Percentiles rank a stretch among this genome's conserved stretches.
Conservation (phyloP, 2,888 invertebrate species). For the Archaeoteleia sp. region DNA sequence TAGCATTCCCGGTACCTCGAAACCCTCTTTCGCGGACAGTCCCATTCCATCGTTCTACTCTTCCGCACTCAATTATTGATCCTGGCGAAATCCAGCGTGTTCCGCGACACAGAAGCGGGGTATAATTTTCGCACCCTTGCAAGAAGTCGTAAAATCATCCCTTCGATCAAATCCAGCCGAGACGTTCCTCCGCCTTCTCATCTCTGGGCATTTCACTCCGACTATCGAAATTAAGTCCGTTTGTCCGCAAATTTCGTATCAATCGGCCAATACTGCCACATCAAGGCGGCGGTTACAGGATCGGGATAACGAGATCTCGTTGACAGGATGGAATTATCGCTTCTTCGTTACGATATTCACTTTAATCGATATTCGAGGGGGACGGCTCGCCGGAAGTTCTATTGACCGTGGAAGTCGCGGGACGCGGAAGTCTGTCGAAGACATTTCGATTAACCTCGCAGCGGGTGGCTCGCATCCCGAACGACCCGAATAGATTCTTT, state of each 20-base stretch:
- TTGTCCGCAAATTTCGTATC: constrained; percentile 66
- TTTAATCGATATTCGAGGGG: constrained; percentile 42
- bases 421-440: constrained; percentile 66
- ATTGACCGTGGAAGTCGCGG: constrained; percentile 54
- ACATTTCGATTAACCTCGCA: constrained; percentile 73
- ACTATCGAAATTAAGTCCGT: constrained; percentile 67
- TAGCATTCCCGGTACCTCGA: constrained; percentile 9
- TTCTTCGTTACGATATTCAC: constrained; percentile 55
- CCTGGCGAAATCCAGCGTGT: constrained; percentile 41
- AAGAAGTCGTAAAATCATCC: constrained; percentile 49
- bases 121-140: constrained; percentile 66
- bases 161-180: constrained; percentile 39
- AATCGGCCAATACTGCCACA: constrained; percentile 58
- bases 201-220: constrained; percentile 49
- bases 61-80: constrained; percentile 46
- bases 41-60: constrained; percentile 28
- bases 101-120: constrained; percentile 54
- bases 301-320: constrained; percentile 51
- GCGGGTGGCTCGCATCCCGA: constrained; percentile 57
- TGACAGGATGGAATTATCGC: constrained; percentile 52
- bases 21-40: constrained; percentile 48
- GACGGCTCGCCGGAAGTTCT: constrained; percentile 49
- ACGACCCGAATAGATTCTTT: constrained; percentile 27
- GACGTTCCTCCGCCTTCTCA: constrained; percentile 24
- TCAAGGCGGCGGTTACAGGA: constrained; percentile 29